Evolutionary conservation across 2,113 vertebrate genomes (phyloP), one percentile per base, ranked within the genome.

Genomic region (Coturnix japonica): DNA sequence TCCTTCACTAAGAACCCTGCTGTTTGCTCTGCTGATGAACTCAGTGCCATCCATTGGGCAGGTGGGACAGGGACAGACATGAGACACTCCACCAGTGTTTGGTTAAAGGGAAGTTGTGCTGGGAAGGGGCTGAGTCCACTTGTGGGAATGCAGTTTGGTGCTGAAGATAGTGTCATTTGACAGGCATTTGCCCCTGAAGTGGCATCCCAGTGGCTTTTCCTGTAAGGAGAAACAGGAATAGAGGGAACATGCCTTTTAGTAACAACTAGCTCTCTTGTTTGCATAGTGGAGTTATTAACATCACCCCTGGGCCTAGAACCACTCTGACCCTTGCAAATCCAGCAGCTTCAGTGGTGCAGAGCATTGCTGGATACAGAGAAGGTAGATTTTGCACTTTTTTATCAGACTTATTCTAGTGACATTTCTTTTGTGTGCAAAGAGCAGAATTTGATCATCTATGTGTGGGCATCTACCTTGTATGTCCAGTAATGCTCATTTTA

Each of bases 201-300:
- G 5, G 11, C 1, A 2, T 30, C 39, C 16, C 60, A 0, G 0
- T 59, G 56, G 41, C 30, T 56, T 53, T 78, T 75, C 57, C 74
- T 78, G 53, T 30, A 61, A 86, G 39, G 43, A 86, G 64, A 73
- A 64, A 71, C 7, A 15, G 30, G 18, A 57, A 85, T n/a, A 73
- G 60, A 18, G 23, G 73, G 26, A 60, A 69, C 35, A 33, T 72
- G 41, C 26, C 30, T 84, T 79, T 79, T 39, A 75, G 47, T 53
- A 90, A 35, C 6, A 71, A 11, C 33, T 35, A 53, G 15, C 47
- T 90, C 66, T 59, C 3, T 1, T 71, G 51, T 92, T 83, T 56
- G 30, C 25, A 90, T 69, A 84, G 61, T 43, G 71, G 53, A n/a
- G 5, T 30, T 56, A 17, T 57, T 57, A 61, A 65, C 0, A 3